Conservation (phyloP, 2,113 vertebrate genomes). For the Urocitellus parryii region DNA sequence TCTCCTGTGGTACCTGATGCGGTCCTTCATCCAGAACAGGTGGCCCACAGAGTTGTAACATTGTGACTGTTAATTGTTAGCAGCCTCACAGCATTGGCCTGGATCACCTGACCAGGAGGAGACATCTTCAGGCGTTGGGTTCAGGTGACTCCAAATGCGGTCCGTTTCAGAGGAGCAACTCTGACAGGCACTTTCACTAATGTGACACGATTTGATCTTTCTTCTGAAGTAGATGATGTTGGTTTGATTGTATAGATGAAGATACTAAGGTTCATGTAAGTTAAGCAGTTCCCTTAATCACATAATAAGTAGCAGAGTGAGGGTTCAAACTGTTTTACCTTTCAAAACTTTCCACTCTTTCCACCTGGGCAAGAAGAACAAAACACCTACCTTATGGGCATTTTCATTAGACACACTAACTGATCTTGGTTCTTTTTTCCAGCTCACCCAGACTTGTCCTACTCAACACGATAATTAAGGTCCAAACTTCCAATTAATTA, state of each 20-base stretch:
- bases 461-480: neutral
- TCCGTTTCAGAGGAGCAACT: neutral
- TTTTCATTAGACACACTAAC: neutral
- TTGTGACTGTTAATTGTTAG: neutral
- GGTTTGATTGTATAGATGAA: neutral
- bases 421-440: neutral
- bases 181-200: neutral
- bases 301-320: neutral
- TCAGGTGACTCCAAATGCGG: neutral
- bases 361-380: neutral
- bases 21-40: neutral
- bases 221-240: neutral
- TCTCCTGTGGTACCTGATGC: neutral
- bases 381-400: neutral
- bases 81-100: neutral
- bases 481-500: neutral
- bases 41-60: neutral
- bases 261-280: neutral
- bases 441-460: neutral
- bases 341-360: neutral
- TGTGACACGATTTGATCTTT: neutral
- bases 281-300: neutral
- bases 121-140: neutral
- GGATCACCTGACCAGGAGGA: neutral
- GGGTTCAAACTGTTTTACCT: neutral